A percentile compares a stretch with the other conserved stretches of the same genome.
phyloP scores from a whole-genome alignment of 1,140 invertebrate genomes.

The Heliothis subflexa region DNA sequence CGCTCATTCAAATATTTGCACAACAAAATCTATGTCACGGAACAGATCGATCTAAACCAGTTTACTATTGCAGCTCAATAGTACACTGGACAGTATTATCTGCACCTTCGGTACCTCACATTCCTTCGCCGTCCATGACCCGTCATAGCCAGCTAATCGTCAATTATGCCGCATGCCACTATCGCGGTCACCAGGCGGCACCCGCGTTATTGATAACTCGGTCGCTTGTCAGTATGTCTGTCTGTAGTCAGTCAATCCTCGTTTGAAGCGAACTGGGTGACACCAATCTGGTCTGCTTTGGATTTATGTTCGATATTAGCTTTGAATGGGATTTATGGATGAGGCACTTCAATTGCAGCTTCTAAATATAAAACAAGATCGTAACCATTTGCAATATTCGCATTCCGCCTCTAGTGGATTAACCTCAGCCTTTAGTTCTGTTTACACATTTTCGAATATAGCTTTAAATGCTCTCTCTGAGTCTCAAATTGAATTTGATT shows the following conservation, averaged over 20 bases:
- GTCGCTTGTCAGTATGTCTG: constrained; percentile 29
- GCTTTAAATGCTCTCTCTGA: background rate
- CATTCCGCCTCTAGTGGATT: too few species aligned
- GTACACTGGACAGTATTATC: constrained; percentile 14
- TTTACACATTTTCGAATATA: too few species aligned
- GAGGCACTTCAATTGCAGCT: background rate
- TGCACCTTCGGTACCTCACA: constrained; percentile 23
- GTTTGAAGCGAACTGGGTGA: constrained; percentile 35
- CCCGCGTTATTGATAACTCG: constrained; percentile 25
- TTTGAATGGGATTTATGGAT: constrained; percentile 12
- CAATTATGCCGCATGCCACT: constrained; percentile 17
- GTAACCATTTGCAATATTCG: too few species aligned
- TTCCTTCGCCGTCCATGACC: constrained; percentile 29
- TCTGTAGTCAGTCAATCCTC: constrained; percentile 23
- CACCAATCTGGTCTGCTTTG: constrained; percentile 11
- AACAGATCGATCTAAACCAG: constrained; percentile 9
- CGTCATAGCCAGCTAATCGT: constrained; percentile 26
- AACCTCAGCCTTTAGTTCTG: background rate
- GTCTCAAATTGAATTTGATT: background rate
- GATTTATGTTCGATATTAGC: constrained; percentile 12
- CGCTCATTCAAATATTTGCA: constrained; percentile 9
- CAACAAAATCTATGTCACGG: constrained; percentile 22
- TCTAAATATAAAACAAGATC: background rate
- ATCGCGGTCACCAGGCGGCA: constrained; percentile 35
- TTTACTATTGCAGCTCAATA: constrained; percentile 26